Evolutionary conservation across 2,888 invertebrate species (phyloP), one percentile per base, ranked within the genome.

Genomic region (Eugnorisma glareosa): DNA sequence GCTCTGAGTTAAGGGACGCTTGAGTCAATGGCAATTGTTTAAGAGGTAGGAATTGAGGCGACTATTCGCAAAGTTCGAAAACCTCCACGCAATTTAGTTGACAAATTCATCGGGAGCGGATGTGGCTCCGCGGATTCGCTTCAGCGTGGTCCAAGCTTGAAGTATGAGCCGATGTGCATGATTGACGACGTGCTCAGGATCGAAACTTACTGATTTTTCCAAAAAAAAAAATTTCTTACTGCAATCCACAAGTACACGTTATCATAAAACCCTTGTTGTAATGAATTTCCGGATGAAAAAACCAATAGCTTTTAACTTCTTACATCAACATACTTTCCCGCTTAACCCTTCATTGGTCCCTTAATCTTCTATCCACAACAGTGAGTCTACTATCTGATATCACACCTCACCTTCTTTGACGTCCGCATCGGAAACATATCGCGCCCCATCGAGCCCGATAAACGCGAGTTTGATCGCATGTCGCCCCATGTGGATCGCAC

Each of bases 401-500:
- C 24, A 48, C 80, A 75, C 54, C 57, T 57, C 66, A 73, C 45
- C 66, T 67, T 69, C 78, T 73, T 48, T 64, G 73, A 67, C 82
- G 43, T 63, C 51, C 51, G 43, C 48, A 63, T 40, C 80, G 81
- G 83, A 84, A 84, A 70, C 69, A 84, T 71, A 83, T 75, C 81
- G 72, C 75, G 67, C 59, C 67, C 75, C 73, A 84, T 78, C 68
- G 63, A 59, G 66, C 72, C 45, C 80, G 78, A 81, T 78, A 81
- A 80, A 63, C 74, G 67, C 68, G 66, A 40, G 67, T 64, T 67
- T 73, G 76, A 86, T 78, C 79, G 80, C 77, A 54, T 57, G 75
- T 73, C 79, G 82, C 77, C 63, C 64, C 70, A 54, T 85, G 79
- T 86, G 87, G 35, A 77, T 69, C 70, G 45, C 59, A 43, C 84